These are phyloP conservation scores for Hiodon tergisus DNA, from an alignment of 2,113 vertebrate genomes.

Conservation along the genomic window DNA sequence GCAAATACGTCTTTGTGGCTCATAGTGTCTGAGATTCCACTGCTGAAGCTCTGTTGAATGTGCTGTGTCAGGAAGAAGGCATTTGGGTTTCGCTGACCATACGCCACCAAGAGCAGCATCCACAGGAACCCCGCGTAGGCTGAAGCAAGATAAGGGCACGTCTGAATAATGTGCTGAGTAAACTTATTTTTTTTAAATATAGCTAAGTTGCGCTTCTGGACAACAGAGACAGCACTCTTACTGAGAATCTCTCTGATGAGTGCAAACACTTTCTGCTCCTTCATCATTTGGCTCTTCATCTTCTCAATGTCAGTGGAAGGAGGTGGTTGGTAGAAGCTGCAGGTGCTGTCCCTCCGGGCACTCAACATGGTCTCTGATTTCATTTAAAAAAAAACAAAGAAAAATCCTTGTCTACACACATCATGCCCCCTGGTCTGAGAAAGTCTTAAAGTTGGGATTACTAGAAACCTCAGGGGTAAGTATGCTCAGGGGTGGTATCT, in stretches of 20 bases:
- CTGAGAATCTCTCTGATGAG: slow-evolving; percentile 84
- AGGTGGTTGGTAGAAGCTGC: slow-evolving; percentile 76
- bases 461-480: no score
- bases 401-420: not conserved
- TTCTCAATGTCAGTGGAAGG: slow-evolving; percentile 70
- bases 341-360: slow-evolving; percentile 71
- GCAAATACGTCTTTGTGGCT: slow-evolving; percentile 73
- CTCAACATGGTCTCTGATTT: slow-evolving; percentile 51
- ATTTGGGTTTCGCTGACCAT: slow-evolving; percentile 85
- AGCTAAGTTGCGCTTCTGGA: not conserved
- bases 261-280: slow-evolving; percentile 83
- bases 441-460: no score
- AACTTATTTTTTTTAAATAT: not conserved
- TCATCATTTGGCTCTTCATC: slow-evolving; percentile 74
- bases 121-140: slow-evolving; percentile 85
- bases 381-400: not conserved
- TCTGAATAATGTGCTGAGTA: not conserved
- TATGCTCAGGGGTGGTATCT: not conserved
- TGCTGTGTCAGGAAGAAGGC: slow-evolving; percentile 82
- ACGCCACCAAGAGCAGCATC: slow-evolving; percentile 87
- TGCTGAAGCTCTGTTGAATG: slow-evolving; percentile 78
- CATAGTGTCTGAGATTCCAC: slow-evolving; percentile 64
- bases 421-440: no score
- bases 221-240: slow-evolving; percentile 42
- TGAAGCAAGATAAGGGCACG: slow-evolving; percentile 47